Evolutionary conservation across 1,140 invertebrate species (phyloP).

Genomic region (Papilio polytes): DNA sequence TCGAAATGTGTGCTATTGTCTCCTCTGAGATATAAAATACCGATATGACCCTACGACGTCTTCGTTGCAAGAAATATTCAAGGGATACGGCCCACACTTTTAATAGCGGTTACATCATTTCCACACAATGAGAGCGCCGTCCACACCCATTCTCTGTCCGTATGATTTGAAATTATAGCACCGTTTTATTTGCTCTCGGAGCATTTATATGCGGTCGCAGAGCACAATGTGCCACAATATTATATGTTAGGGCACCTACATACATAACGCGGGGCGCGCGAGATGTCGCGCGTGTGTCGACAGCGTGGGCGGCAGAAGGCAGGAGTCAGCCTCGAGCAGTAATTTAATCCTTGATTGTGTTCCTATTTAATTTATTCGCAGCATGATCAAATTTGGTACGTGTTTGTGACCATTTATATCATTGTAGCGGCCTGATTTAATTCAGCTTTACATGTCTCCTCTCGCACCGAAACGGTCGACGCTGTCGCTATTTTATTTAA

Average conservation of each 20-base stretch:
- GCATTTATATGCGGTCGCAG: slow-evolving; percentile 80
- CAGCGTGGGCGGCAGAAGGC: slow-evolving; percentile 71
- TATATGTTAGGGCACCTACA: slow-evolving; percentile 73
- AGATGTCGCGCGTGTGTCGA: slow-evolving; percentile 70
- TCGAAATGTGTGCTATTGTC: slow-evolving; percentile 80
- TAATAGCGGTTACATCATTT: slow-evolving; percentile 84
- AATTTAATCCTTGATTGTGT: slow-evolving; percentile 82
- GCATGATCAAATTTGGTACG: slow-evolving; percentile 77
- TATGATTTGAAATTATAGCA: slow-evolving; percentile 84
- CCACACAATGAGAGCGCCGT: slow-evolving; percentile 82
- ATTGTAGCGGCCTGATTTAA: slow-evolving; percentile 67
- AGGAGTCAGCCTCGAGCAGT: slow-evolving; percentile 67
- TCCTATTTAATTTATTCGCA: slow-evolving; percentile 78
- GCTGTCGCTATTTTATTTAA: slow-evolving; percentile 50
- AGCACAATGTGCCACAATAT: slow-evolving; percentile 78
- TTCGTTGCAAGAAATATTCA: slow-evolving; percentile 83
- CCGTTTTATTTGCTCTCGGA: slow-evolving; percentile 82
- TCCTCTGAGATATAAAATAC: slow-evolving; percentile 81
- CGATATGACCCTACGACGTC: slow-evolving; percentile 81
- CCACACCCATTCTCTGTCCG: slow-evolving; percentile 83
- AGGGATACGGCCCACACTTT: slow-evolving; percentile 82
- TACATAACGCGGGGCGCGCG: slow-evolving; percentile 57
- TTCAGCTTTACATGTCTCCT: slow-evolving; percentile 51
- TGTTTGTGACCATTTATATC: slow-evolving; percentile 71
- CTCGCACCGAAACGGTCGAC: slow-evolving; percentile 47